Conservation (phyloP, 2,113 vertebrate species). For the Sylvietta virens region DNA sequence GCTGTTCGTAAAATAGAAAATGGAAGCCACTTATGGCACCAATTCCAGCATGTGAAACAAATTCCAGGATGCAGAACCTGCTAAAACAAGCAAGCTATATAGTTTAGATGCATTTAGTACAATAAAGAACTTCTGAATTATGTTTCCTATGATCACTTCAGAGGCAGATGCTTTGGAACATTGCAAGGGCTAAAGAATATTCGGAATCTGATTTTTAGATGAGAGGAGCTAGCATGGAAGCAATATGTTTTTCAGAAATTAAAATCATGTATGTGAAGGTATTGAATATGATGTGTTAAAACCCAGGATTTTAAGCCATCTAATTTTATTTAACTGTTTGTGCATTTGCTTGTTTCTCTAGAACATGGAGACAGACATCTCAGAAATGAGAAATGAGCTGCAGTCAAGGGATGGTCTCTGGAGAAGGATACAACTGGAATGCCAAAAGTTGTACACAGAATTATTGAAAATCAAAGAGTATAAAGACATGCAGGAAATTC, state of each 20-base stretch:
- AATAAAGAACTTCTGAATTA: not conserved
- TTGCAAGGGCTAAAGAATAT: not conserved
- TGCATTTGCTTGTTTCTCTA: slow-evolving; percentile 53
- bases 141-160: not conserved
- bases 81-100: not conserved
- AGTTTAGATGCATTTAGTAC: not conserved
- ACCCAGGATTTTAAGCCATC: not conserved
- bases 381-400: slow-evolving; percentile 71
- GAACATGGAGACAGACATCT: slow-evolving; percentile 70
- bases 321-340: not conserved
- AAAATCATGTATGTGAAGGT: not conserved
- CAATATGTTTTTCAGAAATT: not conserved
- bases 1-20: not conserved
- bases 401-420: slow-evolving; percentile 68
- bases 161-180: not conserved
- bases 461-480: slow-evolving; percentile 55
- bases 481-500: slow-evolving; percentile 43
- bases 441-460: slow-evolving; percentile 61
- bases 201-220: not conserved
- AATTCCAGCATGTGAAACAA: not conserved
- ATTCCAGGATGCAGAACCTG: not conserved
- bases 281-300: not conserved
- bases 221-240: not conserved
- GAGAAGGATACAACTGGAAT: slow-evolving; percentile 68
- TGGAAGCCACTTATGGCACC: not conserved